A percentile compares a stretch with the other conserved stretches of the same genome.
phyloP scores from a whole-genome alignment of 2,888 invertebrate genomes.

The Ormyrus pomaceus region DNA sequence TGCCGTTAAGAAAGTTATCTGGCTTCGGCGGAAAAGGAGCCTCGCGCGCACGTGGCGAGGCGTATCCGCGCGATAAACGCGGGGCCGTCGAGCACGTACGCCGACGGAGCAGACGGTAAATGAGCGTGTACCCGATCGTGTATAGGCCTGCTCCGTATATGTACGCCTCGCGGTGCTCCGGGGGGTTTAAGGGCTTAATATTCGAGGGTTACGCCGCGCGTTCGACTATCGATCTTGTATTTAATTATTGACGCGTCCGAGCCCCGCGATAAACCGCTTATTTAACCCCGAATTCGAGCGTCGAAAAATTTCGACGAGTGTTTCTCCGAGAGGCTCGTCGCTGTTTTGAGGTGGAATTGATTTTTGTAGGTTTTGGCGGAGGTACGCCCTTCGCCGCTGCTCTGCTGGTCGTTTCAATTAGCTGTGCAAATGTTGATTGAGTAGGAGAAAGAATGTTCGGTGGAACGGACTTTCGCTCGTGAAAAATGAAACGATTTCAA shows the following conservation, averaged over 20 bases:
- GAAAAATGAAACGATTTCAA: no score
- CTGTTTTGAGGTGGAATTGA: no score
- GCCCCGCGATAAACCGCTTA: constrained; percentile 23
- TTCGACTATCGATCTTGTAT: constrained; percentile 43
- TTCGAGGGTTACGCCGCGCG: background rate
- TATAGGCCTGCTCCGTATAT: background rate
- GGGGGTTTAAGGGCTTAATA: constrained; percentile 20
- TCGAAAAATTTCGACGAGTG: background rate
- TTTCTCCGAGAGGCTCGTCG: no score
- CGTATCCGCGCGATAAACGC: constrained; percentile 3
- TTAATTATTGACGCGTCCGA: constrained; percentile 36
- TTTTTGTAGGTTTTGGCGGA: no score
- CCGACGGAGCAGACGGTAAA: background rate
- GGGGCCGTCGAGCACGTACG: background rate
- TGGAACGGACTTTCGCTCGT: no score
- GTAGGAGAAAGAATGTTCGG: no score
- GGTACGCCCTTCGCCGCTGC: no score
- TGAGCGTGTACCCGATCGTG: background rate
- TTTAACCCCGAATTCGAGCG: constrained; percentile 25
- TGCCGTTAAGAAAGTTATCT: no score
- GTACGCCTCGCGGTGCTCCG: no score
- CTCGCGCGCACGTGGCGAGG: background rate
- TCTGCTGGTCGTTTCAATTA: no score
- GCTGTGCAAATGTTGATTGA: no score
- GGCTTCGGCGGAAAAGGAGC: background rate